These are phyloP conservation scores for Hydra vulgaris DNA, from an alignment of 30 jellyfish, hydroid and myxozoan species.

Conservation along the genomic window DNA sequence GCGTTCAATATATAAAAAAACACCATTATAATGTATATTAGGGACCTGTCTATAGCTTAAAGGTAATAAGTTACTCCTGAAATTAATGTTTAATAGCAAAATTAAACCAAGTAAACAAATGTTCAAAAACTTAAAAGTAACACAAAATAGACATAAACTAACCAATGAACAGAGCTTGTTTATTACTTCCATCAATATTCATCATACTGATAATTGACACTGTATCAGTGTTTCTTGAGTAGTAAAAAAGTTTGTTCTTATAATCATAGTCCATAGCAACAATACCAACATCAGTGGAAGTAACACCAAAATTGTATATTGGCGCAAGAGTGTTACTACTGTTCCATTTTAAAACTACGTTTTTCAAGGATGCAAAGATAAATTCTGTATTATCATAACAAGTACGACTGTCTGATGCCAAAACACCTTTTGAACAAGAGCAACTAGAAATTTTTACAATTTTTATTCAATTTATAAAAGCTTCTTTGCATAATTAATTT, in stretches of 20 bases:
- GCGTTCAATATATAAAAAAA: too few relatives aligned
- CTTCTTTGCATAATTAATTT: not conserved
- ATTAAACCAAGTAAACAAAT: too few relatives aligned
- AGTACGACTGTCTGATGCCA: not conserved
- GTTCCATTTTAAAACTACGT: not conserved
- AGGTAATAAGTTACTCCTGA: too few relatives aligned
- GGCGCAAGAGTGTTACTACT: not conserved
- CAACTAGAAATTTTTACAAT: not conserved
- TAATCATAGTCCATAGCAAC: not conserved
- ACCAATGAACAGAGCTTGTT: not conserved
- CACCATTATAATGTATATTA: too few relatives aligned
- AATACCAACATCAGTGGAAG: too few relatives aligned
- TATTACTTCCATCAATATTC: not conserved
- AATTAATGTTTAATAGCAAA: too few relatives aligned
- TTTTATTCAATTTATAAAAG: too few relatives aligned
- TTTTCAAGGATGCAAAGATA: not conserved
- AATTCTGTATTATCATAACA: not conserved
- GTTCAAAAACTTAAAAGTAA: not conserved
- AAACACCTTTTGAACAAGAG: not conserved
- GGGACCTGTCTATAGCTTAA: too few relatives aligned
- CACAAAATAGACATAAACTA: not conserved
- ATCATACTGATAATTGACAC: not conserved
- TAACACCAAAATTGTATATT: not conserved
- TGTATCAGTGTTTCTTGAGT: not conserved
- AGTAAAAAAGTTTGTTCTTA: not conserved